Conservation (phyloP, 2,888 invertebrate genomes). For the Aspidapion aeneum region DNA sequence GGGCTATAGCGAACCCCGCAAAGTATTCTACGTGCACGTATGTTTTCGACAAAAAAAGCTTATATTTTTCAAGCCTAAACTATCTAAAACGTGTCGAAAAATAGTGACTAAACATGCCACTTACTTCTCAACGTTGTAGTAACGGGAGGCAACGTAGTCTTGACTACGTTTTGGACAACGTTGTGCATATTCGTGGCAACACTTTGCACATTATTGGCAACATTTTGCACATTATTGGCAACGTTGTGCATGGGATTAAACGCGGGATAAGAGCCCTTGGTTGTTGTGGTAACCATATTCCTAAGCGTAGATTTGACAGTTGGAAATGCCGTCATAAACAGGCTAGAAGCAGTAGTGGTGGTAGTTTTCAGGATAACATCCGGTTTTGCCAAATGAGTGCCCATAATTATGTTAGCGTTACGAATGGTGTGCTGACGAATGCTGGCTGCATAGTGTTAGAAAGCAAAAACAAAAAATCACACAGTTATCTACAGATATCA, state of each 20-base stretch:
- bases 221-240: conserved; percentile 9
- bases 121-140: conserved; percentile 50
- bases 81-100: no score
- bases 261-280: conserved; percentile 23
- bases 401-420: conserved; percentile 68
- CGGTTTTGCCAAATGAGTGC: conserved; percentile 60
- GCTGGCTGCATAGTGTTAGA: conserved; percentile 47
- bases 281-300: conserved; percentile 47
- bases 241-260: conserved; percentile 16
- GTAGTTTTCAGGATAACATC: conserved; percentile 49
- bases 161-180: conserved; percentile 13
- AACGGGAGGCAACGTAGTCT: conserved; percentile 42
- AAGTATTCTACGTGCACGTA: no score
- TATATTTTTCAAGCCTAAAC: no score
- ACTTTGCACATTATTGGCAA: no score
- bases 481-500: neutral
- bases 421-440: conserved; percentile 71
- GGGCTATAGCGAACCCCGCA: no score
- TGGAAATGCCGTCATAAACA: conserved; percentile 48
- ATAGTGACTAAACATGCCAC: no score
- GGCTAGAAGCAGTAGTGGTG: conserved; percentile 37
- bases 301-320: conserved; percentile 47
- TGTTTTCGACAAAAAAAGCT: no score
- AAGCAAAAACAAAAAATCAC: no score
- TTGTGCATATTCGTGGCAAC: no score